Base-by-base conservation (phyloP, 1,140 invertebrate genomes). In the Rhyzopertha dominica region DNA sequence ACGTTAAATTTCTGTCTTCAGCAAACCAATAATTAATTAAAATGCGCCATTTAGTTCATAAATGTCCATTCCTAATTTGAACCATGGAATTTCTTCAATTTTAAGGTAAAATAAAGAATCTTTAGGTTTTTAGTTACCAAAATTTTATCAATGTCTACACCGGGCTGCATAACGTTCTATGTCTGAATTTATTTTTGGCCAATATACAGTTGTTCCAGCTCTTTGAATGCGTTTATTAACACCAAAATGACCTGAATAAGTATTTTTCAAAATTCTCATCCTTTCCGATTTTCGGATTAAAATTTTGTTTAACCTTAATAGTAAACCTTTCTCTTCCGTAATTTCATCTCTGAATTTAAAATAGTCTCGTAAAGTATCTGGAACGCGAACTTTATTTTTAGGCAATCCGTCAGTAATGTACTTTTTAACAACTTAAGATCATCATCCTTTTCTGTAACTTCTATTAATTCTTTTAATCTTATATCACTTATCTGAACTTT, bases 231-330 rank as follows among this genome's bases (percentile, higher is more conserved):
- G 62, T 47, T 66, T 66, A 23, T 66, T 63, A 40, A 66, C 58
- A 1, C 71, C 70, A 26, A 70, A 25, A 51, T 76, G 72, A 16
- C 59, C 52, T 38, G 61, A 54, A 53, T 74, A 71, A 26, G 72
- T 47, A 12, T 49, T 41, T 9, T 59, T 34, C 24, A 72, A 53
- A 34, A 71, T 68, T 35, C 37, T 43, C 31, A 50, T 45, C 44
- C 66, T 39, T 34, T 66, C 39, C 29, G 32, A 49, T 19, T 40
- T 41, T 9, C 68, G 71, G 19, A 74, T 65, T 7, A n/a, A 74
- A 51, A 8, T 70, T 37, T 41, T 45, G 36, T 47, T 58, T 32
- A 24, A 53, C 49, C 34, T 56, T 58, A 34, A 54, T 61, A 26
- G 62, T 25, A 20, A 66, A 30, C 10, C 52, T 53, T 39, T 65